These are phyloP conservation scores for Ageneiosus marmoratus DNA, from an alignment of 2,113 vertebrate species.

Conservation along the genomic window DNA sequence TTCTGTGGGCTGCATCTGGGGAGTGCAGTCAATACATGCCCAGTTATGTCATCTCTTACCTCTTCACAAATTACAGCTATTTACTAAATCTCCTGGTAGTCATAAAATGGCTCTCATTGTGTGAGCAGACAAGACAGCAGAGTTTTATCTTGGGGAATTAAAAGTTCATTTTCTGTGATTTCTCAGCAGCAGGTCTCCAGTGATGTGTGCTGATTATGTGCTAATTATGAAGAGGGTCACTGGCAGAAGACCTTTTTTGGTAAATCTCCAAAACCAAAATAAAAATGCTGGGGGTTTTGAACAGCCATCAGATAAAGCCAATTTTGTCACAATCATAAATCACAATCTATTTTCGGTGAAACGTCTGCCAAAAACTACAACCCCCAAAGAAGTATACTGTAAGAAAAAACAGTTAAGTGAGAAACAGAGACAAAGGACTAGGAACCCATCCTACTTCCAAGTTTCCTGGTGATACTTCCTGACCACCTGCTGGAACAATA, in stretches of 20 bases:
- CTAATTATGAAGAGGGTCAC: background rate
- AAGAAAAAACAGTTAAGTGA: constrained; percentile 36
- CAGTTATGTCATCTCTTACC: constrained; percentile 61
- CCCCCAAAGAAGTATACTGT: constrained; percentile 7
- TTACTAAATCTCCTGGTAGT: constrained; percentile 4
- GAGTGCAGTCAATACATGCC: constrained; percentile 53
- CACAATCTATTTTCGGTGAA: background rate
- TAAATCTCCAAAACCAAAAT: constrained; percentile 5
- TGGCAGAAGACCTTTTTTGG: background rate
- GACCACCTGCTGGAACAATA: constrained; percentile 74
- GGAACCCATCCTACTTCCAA: constrained; percentile 53
- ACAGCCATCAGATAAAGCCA: background rate
- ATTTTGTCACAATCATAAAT: constrained; percentile 19
- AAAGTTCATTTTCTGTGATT: constrained; percentile 1
- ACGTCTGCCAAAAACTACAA: background rate
- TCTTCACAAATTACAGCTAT: constrained; percentile 47
- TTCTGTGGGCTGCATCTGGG: constrained; percentile 48
- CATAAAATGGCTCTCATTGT: background rate
- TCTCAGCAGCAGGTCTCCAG: background rate
- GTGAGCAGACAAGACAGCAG: constrained; percentile 2
- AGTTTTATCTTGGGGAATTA: background rate
- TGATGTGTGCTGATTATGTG: constrained; percentile 25
- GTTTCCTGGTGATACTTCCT: constrained; percentile 76
- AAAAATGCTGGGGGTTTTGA: background rate
- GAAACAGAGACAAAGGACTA: constrained; percentile 57